A percentile compares a stretch with the other conserved stretches of the same genome.
Conservation (phyloP, 2,113 vertebrate genomes). For the Misgurnus mizolepis region DNA sequence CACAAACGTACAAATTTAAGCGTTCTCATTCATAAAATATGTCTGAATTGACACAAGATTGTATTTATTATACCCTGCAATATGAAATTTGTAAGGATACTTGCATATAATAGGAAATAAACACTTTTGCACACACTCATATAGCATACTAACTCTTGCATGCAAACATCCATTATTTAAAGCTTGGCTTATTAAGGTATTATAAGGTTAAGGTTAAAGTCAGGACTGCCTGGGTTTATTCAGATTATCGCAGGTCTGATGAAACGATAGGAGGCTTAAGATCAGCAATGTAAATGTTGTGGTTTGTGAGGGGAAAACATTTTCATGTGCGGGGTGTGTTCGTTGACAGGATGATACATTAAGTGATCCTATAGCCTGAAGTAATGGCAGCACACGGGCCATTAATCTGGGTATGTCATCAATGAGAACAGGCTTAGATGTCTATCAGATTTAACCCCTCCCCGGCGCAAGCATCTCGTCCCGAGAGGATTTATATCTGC, state of each 20-base stretch:
- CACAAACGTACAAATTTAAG: no score
- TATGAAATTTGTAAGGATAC: no score
- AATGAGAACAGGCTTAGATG: conserved; percentile 7
- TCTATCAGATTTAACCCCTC: conserved; percentile 29
- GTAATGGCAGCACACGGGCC: conserved; percentile 30
- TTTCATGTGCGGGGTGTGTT: not conserved
- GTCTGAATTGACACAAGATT: no score
- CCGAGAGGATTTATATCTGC: conserved; percentile 47
- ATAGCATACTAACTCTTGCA: no score
- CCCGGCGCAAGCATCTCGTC: conserved; percentile 3
- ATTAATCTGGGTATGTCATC: conserved; percentile 34
- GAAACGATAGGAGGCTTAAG: not conserved
- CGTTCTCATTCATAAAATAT: no score
- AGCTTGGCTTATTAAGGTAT: not conserved
- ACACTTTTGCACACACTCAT: no score
- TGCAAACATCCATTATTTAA: no score
- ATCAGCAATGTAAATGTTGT: not conserved
- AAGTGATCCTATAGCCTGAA: conserved; percentile 26
- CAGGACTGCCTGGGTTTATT: not conserved
- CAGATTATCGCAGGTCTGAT: not conserved
- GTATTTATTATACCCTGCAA: no score
- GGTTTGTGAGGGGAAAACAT: not conserved
- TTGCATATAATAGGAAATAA: no score
- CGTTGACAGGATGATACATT: conserved; percentile 10
- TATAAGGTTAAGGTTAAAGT: not conserved